Percentiles rank a stretch among this genome's conserved stretches.
Conservation (phyloP, 2,888 invertebrate genomes). For the Chrysolina oricalcia region DNA sequence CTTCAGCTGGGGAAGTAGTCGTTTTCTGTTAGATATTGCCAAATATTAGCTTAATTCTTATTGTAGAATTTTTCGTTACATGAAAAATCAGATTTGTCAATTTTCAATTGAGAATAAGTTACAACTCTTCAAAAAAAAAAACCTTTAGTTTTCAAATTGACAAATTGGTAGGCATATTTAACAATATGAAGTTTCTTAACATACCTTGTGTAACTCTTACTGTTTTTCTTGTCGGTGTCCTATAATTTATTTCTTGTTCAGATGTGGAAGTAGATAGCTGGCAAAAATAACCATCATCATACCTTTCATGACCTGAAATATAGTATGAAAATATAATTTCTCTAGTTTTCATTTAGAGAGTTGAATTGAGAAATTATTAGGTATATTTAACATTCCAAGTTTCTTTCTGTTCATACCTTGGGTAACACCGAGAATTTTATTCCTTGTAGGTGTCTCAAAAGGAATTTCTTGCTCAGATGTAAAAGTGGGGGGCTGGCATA, state of each 20-base stretch:
- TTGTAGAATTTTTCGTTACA: neutral
- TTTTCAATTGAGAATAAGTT: neutral
- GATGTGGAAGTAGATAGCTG: neutral
- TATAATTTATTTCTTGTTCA: neutral
- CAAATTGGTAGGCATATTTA: too few relatives aligned
- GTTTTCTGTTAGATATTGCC: neutral
- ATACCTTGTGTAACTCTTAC: too few relatives aligned
- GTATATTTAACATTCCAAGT: constrained; percentile 26
- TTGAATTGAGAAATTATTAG: neutral
- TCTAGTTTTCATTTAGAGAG: neutral
- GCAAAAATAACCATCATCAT: neutral
- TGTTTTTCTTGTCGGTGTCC: neutral
- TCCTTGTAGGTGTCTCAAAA: too few relatives aligned
- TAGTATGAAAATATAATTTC: neutral
- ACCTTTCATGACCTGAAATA: neutral
- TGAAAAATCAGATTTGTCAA: neutral
- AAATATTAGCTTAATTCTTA: neutral
- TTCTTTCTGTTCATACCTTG: constrained; percentile 4
- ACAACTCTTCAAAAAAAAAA: neutral
- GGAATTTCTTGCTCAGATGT: too few relatives aligned
- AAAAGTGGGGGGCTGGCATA: too few relatives aligned
- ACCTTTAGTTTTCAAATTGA: neutral
- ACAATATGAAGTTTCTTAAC: too few relatives aligned
- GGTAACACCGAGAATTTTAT: neutral
- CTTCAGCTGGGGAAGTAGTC: too few relatives aligned